Percentiles rank a stretch among this genome's conserved stretches.
Conservation (phyloP, 2,113 vertebrate species). For the Sinocyclocheilus maitianheensis region DNA sequence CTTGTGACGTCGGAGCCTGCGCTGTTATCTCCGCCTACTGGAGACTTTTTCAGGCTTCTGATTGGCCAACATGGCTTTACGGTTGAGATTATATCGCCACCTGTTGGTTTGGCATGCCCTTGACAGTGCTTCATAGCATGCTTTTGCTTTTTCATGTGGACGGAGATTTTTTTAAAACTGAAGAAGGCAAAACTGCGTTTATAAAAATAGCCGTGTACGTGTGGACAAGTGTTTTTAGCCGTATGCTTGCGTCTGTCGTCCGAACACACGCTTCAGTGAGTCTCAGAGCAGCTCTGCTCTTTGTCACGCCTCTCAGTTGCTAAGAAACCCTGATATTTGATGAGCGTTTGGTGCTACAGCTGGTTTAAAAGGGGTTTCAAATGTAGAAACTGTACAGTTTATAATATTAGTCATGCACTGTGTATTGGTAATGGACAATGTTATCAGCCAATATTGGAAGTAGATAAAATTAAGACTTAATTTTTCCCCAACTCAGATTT, state of each 20-base stretch:
- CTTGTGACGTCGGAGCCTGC: too few species aligned
- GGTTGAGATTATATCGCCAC: too few species aligned
- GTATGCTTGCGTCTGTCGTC: background rate
- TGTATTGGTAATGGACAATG: background rate
- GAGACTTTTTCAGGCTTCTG: too few species aligned
- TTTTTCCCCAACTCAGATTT: background rate
- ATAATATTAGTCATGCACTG: background rate
- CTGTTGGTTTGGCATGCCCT: too few species aligned
- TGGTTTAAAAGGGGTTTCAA: background rate
- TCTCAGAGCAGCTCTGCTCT: background rate
- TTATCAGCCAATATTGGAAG: background rate
- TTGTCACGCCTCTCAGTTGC: background rate
- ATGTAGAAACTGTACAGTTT: background rate
- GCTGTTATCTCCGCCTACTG: too few species aligned
- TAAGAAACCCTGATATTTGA: background rate
- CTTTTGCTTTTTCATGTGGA: too few species aligned
- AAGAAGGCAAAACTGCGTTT: too few species aligned
- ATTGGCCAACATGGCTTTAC: too few species aligned
- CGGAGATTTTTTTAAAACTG: too few species aligned
- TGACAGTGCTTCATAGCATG: too few species aligned
- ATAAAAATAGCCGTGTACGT: too few species aligned
- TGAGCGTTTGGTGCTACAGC: background rate
- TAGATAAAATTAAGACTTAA: background rate
- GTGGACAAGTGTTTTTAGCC: background rate
- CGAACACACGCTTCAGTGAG: background rate